Evolutionary conservation across 2,113 vertebrate species (phyloP), one percentile per base, ranked within the genome.

Genomic region (Nyctereutes procyonoides): DNA sequence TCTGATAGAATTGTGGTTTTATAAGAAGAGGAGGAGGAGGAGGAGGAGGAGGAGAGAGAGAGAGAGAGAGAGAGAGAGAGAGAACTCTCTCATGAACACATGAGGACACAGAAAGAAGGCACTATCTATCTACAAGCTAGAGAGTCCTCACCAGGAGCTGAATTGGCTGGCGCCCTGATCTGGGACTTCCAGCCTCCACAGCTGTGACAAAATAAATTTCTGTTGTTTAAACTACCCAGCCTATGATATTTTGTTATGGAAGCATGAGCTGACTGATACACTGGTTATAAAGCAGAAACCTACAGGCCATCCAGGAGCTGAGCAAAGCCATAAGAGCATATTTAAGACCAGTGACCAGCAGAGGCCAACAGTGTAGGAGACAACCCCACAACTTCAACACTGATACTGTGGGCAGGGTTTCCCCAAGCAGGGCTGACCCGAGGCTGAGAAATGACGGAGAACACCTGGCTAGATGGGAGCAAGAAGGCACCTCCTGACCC

Each of bases 61-160:
- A 82, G 22, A 17, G 74, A 73, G 19, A 73, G 71, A 74, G 20
- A 77, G 43, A 51, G 15, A 53, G 30, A 53, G 32, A 55, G 60
- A 32, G n/a, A 48, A 15, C 55, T 77, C 8, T 86, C n/a, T 55
- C 43, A 8, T 43, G 43, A 9, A 24, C 14, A 63, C 32, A 6
- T 65, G 82, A 93, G 28, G 92, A 87, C 74, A 56, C 48, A 15
- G 15, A 32, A 38, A 93, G 83, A 87, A 87, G 38, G 15, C 5
- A 11, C 51, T 5, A 11, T 69, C 51, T 5, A 11, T 69, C 51
- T 79, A 6, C 15, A 58, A 67, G 51, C 74, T 69, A 56, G 60
- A 92, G 35, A 48, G 83, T n/a, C 32, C 10, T 7, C 20, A 48
- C n/a, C 30, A 48, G 83, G 83, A 69, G 43, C 38, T 87, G 73